Evolutionary conservation across 2,113 vertebrate species (phyloP).

Genomic region (Myodes glareolus): DNA sequence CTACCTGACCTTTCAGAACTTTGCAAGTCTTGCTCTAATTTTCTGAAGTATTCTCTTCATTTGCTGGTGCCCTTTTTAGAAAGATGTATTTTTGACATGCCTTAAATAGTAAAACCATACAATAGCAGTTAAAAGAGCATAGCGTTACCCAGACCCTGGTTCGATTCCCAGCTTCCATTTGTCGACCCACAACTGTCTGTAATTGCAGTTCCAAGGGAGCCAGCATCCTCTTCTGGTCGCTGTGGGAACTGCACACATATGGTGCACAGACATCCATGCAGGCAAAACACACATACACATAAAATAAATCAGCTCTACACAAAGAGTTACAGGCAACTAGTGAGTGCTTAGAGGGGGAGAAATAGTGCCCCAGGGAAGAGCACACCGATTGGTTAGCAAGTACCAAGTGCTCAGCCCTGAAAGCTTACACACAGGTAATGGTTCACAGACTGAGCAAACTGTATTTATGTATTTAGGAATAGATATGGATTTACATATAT

Average conservation of each 20-base stretch:
- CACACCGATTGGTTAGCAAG: background rate
- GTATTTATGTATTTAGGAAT: background rate
- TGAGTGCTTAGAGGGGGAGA: background rate
- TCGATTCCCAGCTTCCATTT: background rate
- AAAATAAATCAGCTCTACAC: background rate
- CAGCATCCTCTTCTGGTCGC: background rate
- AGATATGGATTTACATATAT: background rate
- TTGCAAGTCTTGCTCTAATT: background rate
- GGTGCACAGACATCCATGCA: background rate
- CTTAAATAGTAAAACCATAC: background rate
- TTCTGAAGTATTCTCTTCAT: constrained; percentile 10
- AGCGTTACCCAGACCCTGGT: background rate
- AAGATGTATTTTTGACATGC: constrained; percentile 37
- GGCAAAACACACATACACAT: too few species aligned
- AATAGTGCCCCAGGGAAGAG: background rate
- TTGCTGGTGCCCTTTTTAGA: background rate
- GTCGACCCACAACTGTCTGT: too few species aligned
- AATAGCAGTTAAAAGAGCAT: background rate
- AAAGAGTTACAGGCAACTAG: background rate
- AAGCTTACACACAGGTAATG: background rate
- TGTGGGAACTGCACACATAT: background rate
- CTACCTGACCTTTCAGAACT: background rate
- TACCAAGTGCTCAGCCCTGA: background rate
- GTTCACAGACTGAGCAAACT: background rate
- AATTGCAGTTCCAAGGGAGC: background rate